Conservation (phyloP, 2,113 vertebrate genomes). For the Vicugna pacos region DNA sequence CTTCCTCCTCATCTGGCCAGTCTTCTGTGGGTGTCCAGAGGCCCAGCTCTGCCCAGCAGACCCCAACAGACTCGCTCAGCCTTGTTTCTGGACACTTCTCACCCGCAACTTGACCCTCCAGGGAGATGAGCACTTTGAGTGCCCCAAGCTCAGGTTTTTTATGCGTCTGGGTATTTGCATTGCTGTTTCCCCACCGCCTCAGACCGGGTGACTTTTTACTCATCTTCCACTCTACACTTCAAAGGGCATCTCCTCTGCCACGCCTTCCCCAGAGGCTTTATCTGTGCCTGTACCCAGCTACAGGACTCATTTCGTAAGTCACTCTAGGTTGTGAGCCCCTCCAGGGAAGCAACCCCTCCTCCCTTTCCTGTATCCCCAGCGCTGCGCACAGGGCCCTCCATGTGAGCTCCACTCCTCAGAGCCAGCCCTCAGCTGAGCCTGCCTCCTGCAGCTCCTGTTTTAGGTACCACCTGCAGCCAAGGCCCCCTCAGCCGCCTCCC, state of each 20-base stretch:
- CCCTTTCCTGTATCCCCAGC: neutral
- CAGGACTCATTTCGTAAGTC: neutral
- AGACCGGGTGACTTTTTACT: neutral
- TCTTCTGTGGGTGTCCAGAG: neutral
- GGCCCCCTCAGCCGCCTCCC: neutral
- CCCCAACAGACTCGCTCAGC: rapidly evolving
- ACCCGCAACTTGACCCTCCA: rapidly evolving
- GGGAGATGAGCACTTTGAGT: neutral
- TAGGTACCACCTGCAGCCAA: neutral
- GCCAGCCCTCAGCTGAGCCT: rapidly evolving
- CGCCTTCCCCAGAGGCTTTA: neutral
- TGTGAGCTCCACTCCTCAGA: neutral
- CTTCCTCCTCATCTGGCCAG: neutral
- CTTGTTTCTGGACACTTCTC: neutral
- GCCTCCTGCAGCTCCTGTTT: neutral
- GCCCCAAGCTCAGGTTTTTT: neutral
- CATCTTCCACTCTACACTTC: neutral
- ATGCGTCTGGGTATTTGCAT: neutral
- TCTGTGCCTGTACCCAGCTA: neutral
- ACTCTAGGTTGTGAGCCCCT: neutral
- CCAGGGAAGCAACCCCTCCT: neutral
- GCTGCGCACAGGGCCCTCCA: neutral
- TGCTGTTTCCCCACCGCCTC: neutral
- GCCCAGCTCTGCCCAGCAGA: neutral
- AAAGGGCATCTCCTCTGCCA: neutral